Evolutionary conservation across 1,140 invertebrate genomes (phyloP).

Genomic region (Drosophila pseudoananassae): DNA sequence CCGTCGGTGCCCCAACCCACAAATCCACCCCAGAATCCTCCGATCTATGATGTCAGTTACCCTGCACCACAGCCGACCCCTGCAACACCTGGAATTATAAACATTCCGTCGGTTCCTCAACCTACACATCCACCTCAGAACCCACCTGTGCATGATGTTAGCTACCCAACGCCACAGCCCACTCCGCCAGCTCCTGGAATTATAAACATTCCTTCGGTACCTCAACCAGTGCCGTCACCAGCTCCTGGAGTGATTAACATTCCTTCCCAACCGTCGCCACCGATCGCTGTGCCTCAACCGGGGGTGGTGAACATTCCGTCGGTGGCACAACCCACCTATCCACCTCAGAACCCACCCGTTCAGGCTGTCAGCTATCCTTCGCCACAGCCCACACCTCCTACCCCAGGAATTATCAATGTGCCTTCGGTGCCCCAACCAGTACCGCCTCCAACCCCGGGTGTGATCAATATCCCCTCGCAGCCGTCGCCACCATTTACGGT

Average conservation of each 20-base stretch:
- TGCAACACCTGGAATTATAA: slow-evolving; percentile 17
- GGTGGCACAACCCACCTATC: slow-evolving; percentile 6
- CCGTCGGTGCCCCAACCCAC: slow-evolving; percentile 23
- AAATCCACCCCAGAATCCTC: slow-evolving; percentile 1
- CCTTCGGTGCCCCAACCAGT: slow-evolving; percentile 15
- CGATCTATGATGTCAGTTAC: slow-evolving; percentile 55
- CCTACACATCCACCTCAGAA: slow-evolving; percentile 4
- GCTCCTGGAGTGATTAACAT: slow-evolving; percentile 44
- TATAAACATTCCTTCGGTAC: slow-evolving; percentile 27
- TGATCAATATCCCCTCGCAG: slow-evolving; percentile 45
- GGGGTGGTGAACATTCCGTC: slow-evolving; percentile 35
- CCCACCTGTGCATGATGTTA: slow-evolving; percentile 55
- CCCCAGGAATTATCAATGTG: slow-evolving; percentile 31
- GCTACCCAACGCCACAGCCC: slow-evolving; percentile 14
- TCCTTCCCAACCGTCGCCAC: slow-evolving; percentile 17
- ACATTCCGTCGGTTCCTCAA: slow-evolving; percentile 29
- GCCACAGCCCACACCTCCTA: slow-evolving; percentile 5
- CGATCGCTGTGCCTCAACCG: slow-evolving; percentile 7
- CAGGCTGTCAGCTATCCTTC: slow-evolving; percentile 60
- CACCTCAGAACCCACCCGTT: neutral
- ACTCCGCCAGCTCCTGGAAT: slow-evolving; percentile 18
- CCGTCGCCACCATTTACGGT: slow-evolving; percentile 8
- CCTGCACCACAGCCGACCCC: slow-evolving; percentile 16
- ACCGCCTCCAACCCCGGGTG: slow-evolving; percentile 15
- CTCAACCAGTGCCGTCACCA: slow-evolving; percentile 18